A percentile compares a stretch with the other conserved stretches of the same genome.
Conservation (phyloP, 2,113 vertebrate genomes). For the Spermophilus dauricus region DNA sequence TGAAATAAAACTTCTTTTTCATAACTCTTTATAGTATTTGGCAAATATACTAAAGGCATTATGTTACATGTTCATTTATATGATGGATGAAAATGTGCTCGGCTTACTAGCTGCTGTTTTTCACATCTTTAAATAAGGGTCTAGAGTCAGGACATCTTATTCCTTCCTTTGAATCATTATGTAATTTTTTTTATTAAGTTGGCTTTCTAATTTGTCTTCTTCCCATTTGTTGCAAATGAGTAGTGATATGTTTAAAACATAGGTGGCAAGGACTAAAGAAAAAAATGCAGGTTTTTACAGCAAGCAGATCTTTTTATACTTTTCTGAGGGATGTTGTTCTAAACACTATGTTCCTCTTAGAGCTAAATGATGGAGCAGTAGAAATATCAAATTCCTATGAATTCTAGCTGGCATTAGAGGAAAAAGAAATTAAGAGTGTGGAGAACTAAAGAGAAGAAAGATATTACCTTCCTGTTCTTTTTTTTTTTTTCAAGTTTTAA, state of each 20-base stretch:
- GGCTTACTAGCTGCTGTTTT: background rate
- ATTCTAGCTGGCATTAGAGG: background rate
- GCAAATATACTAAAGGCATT: background rate
- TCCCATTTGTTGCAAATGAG: background rate
- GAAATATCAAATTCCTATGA: background rate
- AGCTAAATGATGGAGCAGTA: background rate
- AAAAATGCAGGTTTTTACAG: background rate
- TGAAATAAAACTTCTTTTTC: background rate
- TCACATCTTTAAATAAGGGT: background rate
- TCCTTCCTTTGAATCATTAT: background rate
- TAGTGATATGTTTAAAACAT: background rate
- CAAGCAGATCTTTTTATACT: background rate
- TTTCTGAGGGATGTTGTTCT: background rate
- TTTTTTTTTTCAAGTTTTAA: no score
- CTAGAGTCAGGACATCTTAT: background rate
- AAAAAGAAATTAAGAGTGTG: background rate
- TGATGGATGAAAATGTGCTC: conserved; percentile 13
- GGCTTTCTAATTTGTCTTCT: conserved; percentile 40
- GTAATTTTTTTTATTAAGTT: background rate
- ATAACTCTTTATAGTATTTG: background rate
- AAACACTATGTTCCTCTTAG: background rate
- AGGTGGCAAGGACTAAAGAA: background rate
- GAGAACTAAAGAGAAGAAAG: conserved; percentile 17
- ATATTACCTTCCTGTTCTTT: background rate
- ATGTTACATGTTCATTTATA: background rate